A percentile compares a stretch with the other conserved stretches of the same genome.
phyloP scores from a whole-genome alignment of 2,797 vertebrate genomes.

The Mormyrops boulengeri region DNA sequence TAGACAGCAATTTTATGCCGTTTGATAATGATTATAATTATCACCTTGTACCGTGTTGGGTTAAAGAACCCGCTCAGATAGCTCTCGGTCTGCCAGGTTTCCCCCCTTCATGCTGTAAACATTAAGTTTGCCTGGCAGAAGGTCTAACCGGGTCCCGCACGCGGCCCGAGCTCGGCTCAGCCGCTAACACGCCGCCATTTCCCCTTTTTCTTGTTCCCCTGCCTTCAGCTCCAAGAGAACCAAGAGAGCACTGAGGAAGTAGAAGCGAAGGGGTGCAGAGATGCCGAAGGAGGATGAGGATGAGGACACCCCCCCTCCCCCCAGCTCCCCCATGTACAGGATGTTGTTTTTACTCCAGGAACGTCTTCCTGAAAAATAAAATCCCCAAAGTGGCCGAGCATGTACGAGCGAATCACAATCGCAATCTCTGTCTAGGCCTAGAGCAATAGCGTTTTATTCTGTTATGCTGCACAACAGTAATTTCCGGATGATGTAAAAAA shows the following conservation, averaged over 20 bases:
- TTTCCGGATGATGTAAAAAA: background rate
- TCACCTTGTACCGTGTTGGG: background rate
- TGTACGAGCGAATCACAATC: background rate
- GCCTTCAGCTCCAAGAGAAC: slow-evolving; percentile 59
- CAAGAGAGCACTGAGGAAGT: slow-evolving; percentile 67
- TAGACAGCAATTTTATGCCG: background rate
- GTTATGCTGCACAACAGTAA: background rate
- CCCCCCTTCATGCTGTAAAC: background rate
- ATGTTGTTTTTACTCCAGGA: background rate
- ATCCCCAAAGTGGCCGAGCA: background rate
- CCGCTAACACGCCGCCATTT: background rate
- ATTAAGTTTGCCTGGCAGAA: background rate
- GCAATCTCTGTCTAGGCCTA: background rate
- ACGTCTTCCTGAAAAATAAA: background rate
- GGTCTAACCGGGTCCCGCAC: background rate
- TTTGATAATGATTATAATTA: background rate
- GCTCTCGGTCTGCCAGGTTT: background rate
- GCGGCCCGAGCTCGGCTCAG: background rate
- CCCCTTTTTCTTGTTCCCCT: background rate
- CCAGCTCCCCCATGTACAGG: background rate
- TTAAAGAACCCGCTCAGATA: background rate
- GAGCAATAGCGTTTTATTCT: background rate
- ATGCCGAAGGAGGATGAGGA: background rate
- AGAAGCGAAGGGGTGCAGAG: slow-evolving; percentile 13
- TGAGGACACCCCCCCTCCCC: background rate